Percentiles rank a stretch among this genome's conserved stretches.
Conservation (phyloP, 2,797 vertebrate genomes). For the Halcyon badia region DNA sequence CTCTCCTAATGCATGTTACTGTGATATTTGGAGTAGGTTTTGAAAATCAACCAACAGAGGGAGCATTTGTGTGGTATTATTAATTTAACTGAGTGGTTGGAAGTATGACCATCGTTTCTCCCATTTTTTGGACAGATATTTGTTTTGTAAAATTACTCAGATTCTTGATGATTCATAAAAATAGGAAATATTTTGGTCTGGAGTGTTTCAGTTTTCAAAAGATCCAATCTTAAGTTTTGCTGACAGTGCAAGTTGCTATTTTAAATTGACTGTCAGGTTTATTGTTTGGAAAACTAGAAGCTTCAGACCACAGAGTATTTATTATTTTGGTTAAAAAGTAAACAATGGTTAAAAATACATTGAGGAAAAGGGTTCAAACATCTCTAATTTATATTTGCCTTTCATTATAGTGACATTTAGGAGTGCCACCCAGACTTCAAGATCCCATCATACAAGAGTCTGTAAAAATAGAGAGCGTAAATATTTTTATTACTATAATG, state of each 20-base stretch:
- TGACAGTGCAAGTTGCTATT: slow-evolving; percentile 2
- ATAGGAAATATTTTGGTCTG: slow-evolving; percentile 1
- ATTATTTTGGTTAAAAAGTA: not conserved
- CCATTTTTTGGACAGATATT: not conserved
- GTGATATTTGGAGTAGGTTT: not conserved
- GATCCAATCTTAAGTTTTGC: not conserved
- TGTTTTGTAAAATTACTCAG: slow-evolving; percentile 1
- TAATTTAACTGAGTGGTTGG: not conserved
- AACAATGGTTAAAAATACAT: not conserved
- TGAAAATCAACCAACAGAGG: slow-evolving; percentile 33
- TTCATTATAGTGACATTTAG: not conserved
- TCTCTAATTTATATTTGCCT: not conserved
- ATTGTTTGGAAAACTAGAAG: not conserved
- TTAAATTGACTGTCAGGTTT: not conserved
- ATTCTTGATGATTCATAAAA: not conserved
- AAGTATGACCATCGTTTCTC: not conserved
- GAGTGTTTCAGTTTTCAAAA: not conserved
- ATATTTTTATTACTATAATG: not conserved
- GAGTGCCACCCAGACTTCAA: not conserved
- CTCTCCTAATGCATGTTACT: not conserved
- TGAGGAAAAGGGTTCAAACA: not conserved
- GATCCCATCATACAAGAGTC: not conserved
- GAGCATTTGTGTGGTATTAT: slow-evolving; percentile 11
- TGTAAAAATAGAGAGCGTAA: not conserved
- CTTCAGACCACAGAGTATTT: not conserved